phyloP scores from a whole-genome alignment of 2,113 vertebrate genomes.

The Motacilla alba region DNA sequence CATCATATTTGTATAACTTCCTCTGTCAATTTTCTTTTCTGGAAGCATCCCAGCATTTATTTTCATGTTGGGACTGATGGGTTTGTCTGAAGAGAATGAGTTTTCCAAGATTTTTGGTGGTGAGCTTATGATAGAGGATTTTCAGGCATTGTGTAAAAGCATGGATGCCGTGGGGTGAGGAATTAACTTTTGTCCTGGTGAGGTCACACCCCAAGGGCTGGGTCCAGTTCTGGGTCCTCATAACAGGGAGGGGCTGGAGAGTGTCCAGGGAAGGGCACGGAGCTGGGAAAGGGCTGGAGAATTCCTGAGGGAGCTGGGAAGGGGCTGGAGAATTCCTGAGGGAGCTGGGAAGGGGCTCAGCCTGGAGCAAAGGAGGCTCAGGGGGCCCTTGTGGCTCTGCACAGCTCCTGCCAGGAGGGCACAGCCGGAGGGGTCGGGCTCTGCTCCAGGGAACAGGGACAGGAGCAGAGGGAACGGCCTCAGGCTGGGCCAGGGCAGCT shows the following conservation, averaged over 20 bases:
- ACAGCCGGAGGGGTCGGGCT: too few relatives aligned
- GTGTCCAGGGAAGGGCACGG: accelerated
- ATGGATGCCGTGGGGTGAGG: background rate
- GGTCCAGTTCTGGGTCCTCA: background rate
- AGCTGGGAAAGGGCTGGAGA: background rate
- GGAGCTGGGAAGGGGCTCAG: background rate
- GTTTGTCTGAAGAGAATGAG: background rate
- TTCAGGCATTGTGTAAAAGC: background rate
- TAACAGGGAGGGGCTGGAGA: background rate
- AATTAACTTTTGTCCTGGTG: background rate
- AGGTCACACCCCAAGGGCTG: background rate
- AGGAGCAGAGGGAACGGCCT: too few relatives aligned
- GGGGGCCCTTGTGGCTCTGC: too few relatives aligned
- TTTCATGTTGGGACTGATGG: background rate
- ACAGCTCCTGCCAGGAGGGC: too few relatives aligned
- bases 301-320: background rate
- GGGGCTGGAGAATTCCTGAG: background rate
- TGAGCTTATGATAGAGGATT: background rate
- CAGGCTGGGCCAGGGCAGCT: too few relatives aligned
- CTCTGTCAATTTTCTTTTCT: accelerated
- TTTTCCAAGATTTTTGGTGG: accelerated
- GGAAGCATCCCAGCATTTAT: background rate
- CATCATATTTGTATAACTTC: background rate
- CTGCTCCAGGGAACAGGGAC: too few relatives aligned
- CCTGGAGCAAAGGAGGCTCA: too few relatives aligned